A percentile compares a stretch with the other conserved stretches of the same genome.
Evolutionary conservation across 2,888 invertebrate genomes (phyloP).

Genomic region (Plagodis dolabraria): DNA sequence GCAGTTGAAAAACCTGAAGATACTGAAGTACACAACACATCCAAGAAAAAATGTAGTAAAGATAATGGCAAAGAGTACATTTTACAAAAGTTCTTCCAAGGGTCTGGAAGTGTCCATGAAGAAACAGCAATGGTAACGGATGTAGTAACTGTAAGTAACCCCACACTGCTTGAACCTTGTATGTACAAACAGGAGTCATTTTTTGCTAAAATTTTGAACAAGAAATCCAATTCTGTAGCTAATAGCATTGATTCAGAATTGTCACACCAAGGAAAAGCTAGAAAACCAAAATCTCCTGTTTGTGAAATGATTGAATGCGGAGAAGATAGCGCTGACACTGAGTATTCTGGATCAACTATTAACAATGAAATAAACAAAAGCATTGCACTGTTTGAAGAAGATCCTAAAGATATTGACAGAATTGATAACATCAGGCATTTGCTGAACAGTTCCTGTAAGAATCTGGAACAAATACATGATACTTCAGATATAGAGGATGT

Average conservation of each 20-base stretch:
- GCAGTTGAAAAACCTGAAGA: constrained; percentile 35
- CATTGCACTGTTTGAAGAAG: constrained; percentile 73
- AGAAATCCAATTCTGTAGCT: constrained; percentile 29
- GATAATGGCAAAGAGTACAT: constrained; percentile 59
- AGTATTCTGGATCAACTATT: constrained; percentile 75
- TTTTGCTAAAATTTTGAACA: constrained; percentile 71
- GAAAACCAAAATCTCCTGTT: constrained; percentile 53
- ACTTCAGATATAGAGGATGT: constrained; percentile 15
- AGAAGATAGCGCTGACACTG: constrained; percentile 71
- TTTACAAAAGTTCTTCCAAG: constrained; percentile 44
- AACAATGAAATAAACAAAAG: constrained; percentile 79
- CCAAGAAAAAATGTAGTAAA: constrained; percentile 34
- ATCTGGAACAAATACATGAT: constrained; percentile 32
- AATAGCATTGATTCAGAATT: constrained; percentile 30
- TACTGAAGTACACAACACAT: constrained; percentile 38
- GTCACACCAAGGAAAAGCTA: constrained; percentile 17
- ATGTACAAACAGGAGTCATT: constrained; percentile 77
- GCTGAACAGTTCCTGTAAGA: constrained; percentile 51
- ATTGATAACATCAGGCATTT: constrained; percentile 66
- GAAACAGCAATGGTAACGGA: constrained; percentile 10
- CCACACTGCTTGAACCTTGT: constrained; percentile 48
- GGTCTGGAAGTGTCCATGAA: constrained; percentile 18
- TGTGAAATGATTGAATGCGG: constrained; percentile 59
- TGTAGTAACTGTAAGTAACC: background rate
- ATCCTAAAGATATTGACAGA: constrained; percentile 59